Percentiles rank a stretch among this genome's conserved stretches.
Conservation (phyloP, 2,888 invertebrate genomes). For the Lumbricus terrestris region DNA sequence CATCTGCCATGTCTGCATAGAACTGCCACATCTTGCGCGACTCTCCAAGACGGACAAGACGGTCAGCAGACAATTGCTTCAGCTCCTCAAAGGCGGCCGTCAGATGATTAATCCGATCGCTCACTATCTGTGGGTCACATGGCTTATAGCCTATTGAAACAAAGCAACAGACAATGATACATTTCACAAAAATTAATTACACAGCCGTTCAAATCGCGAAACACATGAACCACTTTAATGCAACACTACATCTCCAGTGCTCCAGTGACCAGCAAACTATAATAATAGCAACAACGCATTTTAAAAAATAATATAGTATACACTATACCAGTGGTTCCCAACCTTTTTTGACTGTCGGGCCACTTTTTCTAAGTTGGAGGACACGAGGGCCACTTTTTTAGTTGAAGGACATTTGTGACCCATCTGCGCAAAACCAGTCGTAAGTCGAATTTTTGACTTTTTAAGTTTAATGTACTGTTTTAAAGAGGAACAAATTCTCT, state of each 20-base stretch:
- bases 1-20: constrained; percentile 99
- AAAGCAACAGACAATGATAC: constrained; percentile 27
- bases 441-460: no score
- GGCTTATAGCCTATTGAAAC: constrained; percentile 77
- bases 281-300: not conserved
- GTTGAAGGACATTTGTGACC: no score
- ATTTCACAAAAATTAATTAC: not conserved
- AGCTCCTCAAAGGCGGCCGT: constrained; percentile 93
- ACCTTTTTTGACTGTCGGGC: no score
- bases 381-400: no score
- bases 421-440: no score
- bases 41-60: constrained; percentile 88
- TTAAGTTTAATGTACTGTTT: no score
- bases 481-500: no score
- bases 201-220: not conserved
- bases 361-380: no score
- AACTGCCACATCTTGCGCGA: constrained; percentile 98
- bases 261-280: not conserved
- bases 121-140: constrained; percentile 90
- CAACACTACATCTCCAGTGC: not conserved
- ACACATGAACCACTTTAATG: not conserved
- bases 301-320: not conserved
- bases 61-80: constrained; percentile 87
- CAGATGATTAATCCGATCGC: constrained; percentile 90
- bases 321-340: no score